These are phyloP conservation scores for Amniataba percoides DNA, from an alignment of 2,797 vertebrate genomes.

Conservation along the genomic window DNA sequence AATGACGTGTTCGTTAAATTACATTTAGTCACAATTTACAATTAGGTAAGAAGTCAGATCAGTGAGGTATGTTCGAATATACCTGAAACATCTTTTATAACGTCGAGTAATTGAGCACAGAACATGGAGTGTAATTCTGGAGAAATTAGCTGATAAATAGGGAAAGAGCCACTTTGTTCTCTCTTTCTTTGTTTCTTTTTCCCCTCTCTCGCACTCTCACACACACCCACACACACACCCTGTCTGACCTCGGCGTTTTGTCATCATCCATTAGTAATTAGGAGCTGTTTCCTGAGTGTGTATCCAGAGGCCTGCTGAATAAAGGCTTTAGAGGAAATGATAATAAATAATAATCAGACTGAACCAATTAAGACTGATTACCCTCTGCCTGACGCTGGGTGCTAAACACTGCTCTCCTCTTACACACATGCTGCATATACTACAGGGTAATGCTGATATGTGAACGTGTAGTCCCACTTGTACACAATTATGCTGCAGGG, in stretches of 20 bases:
- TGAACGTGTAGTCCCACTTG: slow-evolving; percentile 19
- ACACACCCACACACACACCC: slow-evolving; percentile 49
- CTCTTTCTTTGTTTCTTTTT: slow-evolving; percentile 39
- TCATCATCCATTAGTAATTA: slow-evolving; percentile 82
- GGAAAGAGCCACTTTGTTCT: slow-evolving; percentile 35
- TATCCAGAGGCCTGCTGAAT: slow-evolving; percentile 73
- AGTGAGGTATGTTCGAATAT: background rate
- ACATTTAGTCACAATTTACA: slow-evolving; percentile 1
- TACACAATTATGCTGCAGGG: slow-evolving; percentile 17
- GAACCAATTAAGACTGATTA: slow-evolving; percentile 78
- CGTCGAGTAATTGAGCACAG: background rate
- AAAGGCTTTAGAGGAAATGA: slow-evolving; percentile 76
- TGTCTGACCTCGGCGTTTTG: slow-evolving; percentile 68
- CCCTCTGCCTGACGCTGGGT: slow-evolving; percentile 50
- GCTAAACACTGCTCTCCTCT: slow-evolving; percentile 37
- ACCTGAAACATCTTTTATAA: background rate
- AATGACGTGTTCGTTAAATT: background rate
- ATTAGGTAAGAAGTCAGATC: slow-evolving; percentile 8
- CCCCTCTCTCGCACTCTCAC: slow-evolving; percentile 8
- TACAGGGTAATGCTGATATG: slow-evolving; percentile 25
- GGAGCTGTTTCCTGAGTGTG: slow-evolving; percentile 75
- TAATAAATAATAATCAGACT: slow-evolving; percentile 84
- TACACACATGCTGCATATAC: slow-evolving; percentile 12
- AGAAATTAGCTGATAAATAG: slow-evolving; percentile 34
- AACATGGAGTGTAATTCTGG: background rate